Percentiles rank a stretch among this genome's conserved stretches.
These are phyloP conservation scores for Campoplex nolae DNA, from an alignment of 2,888 invertebrate genomes.

Conservation along the genomic window DNA sequence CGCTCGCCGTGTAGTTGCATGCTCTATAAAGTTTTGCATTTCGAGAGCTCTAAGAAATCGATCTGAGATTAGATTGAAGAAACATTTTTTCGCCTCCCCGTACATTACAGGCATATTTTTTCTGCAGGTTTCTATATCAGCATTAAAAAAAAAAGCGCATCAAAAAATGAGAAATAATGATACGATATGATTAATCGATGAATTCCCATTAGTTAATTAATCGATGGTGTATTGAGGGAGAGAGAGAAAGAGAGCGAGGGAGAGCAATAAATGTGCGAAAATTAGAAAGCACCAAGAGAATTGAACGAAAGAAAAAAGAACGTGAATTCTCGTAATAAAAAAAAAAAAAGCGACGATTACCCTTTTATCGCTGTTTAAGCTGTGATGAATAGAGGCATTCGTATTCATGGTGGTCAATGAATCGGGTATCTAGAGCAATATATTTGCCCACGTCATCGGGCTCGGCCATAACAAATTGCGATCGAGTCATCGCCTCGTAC, in stretches of 20 bases:
- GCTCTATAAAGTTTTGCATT: slow-evolving; percentile 13
- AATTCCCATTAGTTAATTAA: no score
- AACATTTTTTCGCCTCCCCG: background rate
- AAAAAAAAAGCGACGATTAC: slow-evolving; percentile 38
- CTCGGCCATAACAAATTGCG: slow-evolving; percentile 49
- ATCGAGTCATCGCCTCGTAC: slow-evolving; percentile 10
- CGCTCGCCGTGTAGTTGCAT: background rate
- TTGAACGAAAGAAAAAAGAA: background rate
- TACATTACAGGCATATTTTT: background rate
- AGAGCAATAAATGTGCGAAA: no score
- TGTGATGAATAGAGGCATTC: background rate
- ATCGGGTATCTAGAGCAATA: slow-evolving; percentile 50
- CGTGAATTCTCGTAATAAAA: slow-evolving; percentile 1
- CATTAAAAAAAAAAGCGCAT: background rate
- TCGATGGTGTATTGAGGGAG: no score
- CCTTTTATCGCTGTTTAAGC: slow-evolving; percentile 73
- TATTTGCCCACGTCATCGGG: slow-evolving; percentile 26
- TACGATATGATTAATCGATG: no score
- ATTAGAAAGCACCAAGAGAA: background rate
- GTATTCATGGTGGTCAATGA: slow-evolving; percentile 47
- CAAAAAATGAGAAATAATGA: background rate
- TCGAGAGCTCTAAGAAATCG: slow-evolving; percentile 4
- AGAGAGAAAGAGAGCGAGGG: background rate
- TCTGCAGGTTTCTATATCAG: background rate
- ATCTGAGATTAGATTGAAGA: background rate